phyloP scores from a whole-genome alignment of 2,888 invertebrate species.

The Eristalis tenax region DNA sequence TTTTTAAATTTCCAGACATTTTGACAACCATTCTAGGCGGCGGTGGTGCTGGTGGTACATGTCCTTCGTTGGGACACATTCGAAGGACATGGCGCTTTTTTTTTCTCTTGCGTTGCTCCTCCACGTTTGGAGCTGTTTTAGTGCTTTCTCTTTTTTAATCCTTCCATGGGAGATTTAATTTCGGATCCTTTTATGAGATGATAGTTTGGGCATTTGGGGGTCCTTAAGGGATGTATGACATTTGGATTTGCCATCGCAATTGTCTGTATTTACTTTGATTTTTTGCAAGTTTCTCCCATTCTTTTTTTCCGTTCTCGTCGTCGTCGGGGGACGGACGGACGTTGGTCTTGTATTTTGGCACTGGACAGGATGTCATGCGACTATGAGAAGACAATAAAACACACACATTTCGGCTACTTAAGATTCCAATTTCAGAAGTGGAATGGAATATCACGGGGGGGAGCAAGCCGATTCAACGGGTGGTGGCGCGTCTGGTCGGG shows the following conservation, averaged over 20 bases:
- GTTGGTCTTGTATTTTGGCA: slow-evolving; percentile 69
- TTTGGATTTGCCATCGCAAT: slow-evolving; percentile 58
- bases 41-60: background rate
- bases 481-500: slow-evolving; percentile 1
- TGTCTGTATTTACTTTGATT: slow-evolving; percentile 60
- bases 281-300: slow-evolving; percentile 4
- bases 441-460: slow-evolving; percentile 25
- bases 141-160: slow-evolving; percentile 41
- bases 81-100: background rate
- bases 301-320: slow-evolving; percentile 7
- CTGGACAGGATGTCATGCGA: slow-evolving; percentile 71
- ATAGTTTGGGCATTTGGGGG: slow-evolving; percentile 56
- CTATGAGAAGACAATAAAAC: slow-evolving; percentile 69
- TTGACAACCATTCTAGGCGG: slow-evolving; percentile 67
- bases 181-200: slow-evolving; percentile 60
- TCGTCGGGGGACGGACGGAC: slow-evolving; percentile 57
- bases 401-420: slow-evolving; percentile 72
- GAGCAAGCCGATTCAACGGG: background rate
- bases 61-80: background rate
- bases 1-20: slow-evolving; percentile 69
- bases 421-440: slow-evolving; percentile 61
- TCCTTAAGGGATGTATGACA: slow-evolving; percentile 61
- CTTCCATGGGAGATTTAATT: slow-evolving; percentile 63
- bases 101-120: background rate
- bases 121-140: slow-evolving; percentile 39